Evolutionary conservation across 2,888 invertebrate species (phyloP).

Genomic region (Melanotus villosus): DNA sequence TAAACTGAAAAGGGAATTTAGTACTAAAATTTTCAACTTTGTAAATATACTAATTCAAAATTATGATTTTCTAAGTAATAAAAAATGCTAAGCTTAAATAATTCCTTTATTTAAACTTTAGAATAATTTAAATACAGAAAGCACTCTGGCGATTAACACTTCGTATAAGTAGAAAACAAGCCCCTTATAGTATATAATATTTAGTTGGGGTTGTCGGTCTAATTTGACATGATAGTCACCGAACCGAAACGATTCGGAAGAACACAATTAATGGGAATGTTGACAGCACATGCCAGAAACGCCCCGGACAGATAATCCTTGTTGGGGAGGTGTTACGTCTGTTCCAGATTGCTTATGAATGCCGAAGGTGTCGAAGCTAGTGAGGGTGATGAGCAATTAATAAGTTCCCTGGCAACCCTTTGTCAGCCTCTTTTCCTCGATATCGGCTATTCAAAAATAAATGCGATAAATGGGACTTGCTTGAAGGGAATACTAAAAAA

Average conservation of each 20-base stretch:
- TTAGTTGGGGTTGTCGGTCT: constrained; percentile 38
- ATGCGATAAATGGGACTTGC: too few species aligned
- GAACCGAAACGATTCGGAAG: constrained; percentile 42
- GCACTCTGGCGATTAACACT: too few species aligned
- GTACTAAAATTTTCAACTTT: too few species aligned
- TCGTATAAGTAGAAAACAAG: constrained; percentile 1
- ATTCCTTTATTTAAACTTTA: too few species aligned
- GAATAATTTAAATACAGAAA: too few species aligned
- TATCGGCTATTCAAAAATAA: constrained; percentile 12
- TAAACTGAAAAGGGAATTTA: too few species aligned
- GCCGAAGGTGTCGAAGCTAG: constrained; percentile 66
- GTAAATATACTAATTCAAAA: too few species aligned
- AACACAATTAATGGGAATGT: constrained; percentile 47
- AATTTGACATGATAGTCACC: constrained; percentile 44
- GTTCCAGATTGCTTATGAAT: constrained; percentile 67
- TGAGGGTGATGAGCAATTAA: constrained; percentile 67
- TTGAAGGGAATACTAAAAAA: too few species aligned
- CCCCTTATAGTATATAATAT: constrained; percentile 4
- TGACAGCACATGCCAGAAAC: constrained; percentile 46
- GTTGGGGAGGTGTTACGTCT: constrained; percentile 64
- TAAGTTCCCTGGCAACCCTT: constrained; percentile 61
- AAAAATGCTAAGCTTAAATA: too few species aligned
- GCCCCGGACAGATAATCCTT: constrained; percentile 60
- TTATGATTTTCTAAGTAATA: too few species aligned
- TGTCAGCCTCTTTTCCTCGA: constrained; percentile 29